Conservation (phyloP, 2,888 invertebrate genomes). For the Rhingia campestris region DNA sequence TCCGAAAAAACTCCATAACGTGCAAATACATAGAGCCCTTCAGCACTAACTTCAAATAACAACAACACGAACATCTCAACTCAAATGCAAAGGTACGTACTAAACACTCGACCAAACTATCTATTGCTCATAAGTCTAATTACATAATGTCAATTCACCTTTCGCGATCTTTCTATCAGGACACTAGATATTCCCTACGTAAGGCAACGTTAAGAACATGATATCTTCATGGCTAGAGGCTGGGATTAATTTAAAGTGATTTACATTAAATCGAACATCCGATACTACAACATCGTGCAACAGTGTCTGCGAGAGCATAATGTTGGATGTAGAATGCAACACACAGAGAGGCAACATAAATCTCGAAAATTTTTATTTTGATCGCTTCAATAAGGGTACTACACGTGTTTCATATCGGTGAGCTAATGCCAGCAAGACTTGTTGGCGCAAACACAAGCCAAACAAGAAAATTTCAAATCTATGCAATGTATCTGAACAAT, state of each 20-base stretch:
- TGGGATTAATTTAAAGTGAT: conserved; percentile 68
- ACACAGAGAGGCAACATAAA: conserved; percentile 55
- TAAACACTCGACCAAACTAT: not conserved
- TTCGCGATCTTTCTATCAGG: conserved; percentile 9
- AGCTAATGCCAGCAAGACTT: not conserved
- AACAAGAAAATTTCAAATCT: conserved; percentile 65
- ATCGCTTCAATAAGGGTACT: conserved; percentile 39
- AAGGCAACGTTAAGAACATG: conserved; percentile 12
- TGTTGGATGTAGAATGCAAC: conserved; percentile 47
- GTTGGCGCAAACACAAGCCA: conserved; percentile 1
- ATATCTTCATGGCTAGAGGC: not conserved
- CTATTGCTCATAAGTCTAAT: conserved; percentile 25
- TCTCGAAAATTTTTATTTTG: conserved; percentile 14
- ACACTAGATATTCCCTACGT: not conserved
- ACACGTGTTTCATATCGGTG: conserved; percentile 45
- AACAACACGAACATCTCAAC: not conserved
- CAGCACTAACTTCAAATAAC: no score
- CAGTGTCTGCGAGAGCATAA: conserved; percentile 28
- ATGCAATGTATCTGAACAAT: conserved; percentile 59
- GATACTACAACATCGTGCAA: conserved; percentile 67
- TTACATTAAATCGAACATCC: conserved; percentile 72
- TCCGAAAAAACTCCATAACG: no score
- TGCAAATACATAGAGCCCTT: no score
- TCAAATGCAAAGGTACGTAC: not conserved
- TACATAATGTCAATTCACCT: conserved; percentile 4